These are phyloP conservation scores for Dolichomitus sp. DNA, from an alignment of 2,888 invertebrate species.

Conservation along the genomic window DNA sequence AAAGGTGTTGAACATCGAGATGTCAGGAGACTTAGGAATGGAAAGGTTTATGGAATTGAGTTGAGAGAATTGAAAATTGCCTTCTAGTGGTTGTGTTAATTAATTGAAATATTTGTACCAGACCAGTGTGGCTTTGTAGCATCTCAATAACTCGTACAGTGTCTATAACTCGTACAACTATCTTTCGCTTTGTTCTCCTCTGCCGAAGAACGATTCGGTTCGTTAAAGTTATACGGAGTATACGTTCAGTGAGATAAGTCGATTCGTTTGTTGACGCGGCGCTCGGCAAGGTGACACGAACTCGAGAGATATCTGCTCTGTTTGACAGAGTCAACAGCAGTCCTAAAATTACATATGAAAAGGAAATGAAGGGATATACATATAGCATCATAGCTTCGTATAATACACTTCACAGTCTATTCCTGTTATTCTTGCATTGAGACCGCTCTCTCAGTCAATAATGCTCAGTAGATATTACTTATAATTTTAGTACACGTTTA, in stretches of 20 bases:
- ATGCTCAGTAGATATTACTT: background rate
- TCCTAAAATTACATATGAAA: conserved; percentile 13
- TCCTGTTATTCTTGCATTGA: background rate
- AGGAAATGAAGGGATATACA: conserved; percentile 12
- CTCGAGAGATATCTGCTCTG: conserved; percentile 3
- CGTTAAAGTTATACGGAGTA: background rate
- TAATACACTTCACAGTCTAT: conserved; percentile 7
- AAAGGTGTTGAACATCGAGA: background rate
- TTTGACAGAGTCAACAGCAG: background rate
- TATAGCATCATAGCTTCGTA: background rate
- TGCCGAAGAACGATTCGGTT: background rate
- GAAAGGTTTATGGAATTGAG: background rate
- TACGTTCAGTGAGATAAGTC: conserved; percentile 2
- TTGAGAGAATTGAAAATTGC: too few species aligned
- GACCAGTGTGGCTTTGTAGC: background rate
- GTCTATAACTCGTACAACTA: background rate
- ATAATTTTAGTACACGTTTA: background rate
- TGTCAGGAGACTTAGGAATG: background rate
- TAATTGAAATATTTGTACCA: background rate
- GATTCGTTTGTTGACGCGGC: background rate
- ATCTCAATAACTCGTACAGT: background rate
- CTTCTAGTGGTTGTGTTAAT: too few species aligned
- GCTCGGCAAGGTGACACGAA: conserved; percentile 6
- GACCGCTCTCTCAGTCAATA: background rate
- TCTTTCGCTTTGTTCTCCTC: background rate